Percentiles rank a stretch among this genome's conserved stretches.
Evolutionary conservation across 1,140 invertebrate species (phyloP).

Genomic region (Triops cancriformis): DNA sequence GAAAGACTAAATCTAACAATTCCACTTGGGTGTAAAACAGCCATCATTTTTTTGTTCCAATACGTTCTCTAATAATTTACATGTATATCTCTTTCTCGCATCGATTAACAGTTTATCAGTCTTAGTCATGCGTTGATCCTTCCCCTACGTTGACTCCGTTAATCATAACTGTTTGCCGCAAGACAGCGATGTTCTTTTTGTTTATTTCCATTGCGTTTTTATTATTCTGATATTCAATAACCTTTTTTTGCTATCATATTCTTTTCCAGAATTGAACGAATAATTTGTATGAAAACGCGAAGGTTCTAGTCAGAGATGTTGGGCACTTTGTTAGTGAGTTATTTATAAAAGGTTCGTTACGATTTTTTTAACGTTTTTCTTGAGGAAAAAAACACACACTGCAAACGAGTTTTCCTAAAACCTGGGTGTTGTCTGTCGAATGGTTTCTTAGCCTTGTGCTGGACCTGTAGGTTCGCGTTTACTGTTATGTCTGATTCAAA

Average conservation of each 20-base stretch:
- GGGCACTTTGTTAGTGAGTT: background rate
- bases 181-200: background rate
- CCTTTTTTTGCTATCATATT: background rate
- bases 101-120: background rate
- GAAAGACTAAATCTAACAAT: slow-evolving; percentile 53
- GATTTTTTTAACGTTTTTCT: background rate
- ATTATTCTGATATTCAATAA: background rate
- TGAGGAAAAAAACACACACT: background rate
- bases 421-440: slow-evolving; percentile 12
- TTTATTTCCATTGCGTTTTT: background rate
- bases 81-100: background rate
- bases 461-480: slow-evolving; percentile 4
- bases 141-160: background rate
- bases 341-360: background rate
- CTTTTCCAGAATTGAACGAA: background rate
- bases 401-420: background rate
- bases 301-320: background rate
- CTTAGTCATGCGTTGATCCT: background rate
- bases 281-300: background rate
- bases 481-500: slow-evolving; percentile 6
- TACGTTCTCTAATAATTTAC: background rate
- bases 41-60: background rate
- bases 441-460: background rate
- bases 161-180: background rate
- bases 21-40: background rate